These are phyloP conservation scores for Chloebia gouldiae DNA, from an alignment of 2,113 vertebrate species.

Conservation along the genomic window DNA sequence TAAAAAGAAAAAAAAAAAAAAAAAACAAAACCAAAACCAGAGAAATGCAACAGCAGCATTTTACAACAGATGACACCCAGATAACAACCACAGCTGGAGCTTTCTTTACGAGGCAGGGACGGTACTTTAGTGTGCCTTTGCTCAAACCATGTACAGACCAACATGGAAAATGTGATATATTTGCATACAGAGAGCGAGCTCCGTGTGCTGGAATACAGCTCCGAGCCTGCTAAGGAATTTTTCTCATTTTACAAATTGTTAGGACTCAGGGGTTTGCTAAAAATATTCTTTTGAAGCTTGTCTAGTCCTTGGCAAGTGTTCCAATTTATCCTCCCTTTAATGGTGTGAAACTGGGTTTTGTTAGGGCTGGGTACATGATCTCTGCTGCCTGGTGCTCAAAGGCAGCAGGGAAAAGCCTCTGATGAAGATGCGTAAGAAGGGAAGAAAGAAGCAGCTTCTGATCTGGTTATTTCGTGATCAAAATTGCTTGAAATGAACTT, in stretches of 20 bases:
- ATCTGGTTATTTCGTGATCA: neutral
- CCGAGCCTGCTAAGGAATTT: neutral
- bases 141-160: neutral
- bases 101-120: neutral
- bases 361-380: neutral
- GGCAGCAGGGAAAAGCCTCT: neutral
- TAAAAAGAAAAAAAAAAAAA: neutral
- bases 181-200: neutral
- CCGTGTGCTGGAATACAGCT: neutral
- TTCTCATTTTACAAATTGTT: conserved; percentile 8
- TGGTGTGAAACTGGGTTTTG: conserved; percentile 1
- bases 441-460: neutral
- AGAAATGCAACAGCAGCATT: neutral
- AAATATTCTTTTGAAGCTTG: conserved; percentile 18
- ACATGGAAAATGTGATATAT: neutral
- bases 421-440: neutral
- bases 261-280: neutral
- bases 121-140: neutral
- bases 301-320: neutral
- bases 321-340: conserved; percentile 10
- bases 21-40: neutral
- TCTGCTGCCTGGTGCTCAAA: neutral
- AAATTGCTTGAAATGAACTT: neutral
- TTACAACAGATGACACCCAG: neutral
- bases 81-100: neutral